These are phyloP conservation scores for Linnaemya tessellans DNA, from an alignment of 2,888 invertebrate genomes.

Conservation along the genomic window DNA sequence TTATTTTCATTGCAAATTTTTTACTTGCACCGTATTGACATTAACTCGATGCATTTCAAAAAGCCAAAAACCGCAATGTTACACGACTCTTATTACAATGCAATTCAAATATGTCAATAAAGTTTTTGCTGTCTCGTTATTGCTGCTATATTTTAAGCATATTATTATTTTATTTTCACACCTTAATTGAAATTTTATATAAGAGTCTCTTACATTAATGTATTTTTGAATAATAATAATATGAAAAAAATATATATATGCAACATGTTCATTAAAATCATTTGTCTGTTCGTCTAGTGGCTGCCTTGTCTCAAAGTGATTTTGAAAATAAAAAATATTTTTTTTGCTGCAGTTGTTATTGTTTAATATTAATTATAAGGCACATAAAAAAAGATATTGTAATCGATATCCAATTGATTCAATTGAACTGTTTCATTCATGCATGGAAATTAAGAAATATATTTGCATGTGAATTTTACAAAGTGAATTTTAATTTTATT, in stretches of 20 bases:
- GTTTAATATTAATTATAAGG: constrained; percentile 39
- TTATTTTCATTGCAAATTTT: constrained; percentile 8
- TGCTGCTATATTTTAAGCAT: constrained; percentile 16
- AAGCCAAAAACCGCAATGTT: constrained; percentile 63
- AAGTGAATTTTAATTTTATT: constrained; percentile 51
- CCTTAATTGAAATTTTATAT: constrained; percentile 71
- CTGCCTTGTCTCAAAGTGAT: constrained; percentile 49
- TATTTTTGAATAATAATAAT: constrained; percentile 3
- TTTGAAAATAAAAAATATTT: too few species aligned
- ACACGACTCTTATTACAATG: constrained; percentile 65
- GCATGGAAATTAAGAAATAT: constrained; percentile 70
- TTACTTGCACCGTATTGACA: constrained; percentile 13
- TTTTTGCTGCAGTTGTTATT: constrained; percentile 15
- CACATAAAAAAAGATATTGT: constrained; percentile 30
- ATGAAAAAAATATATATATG: constrained; percentile 12
- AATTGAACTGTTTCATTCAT: constrained; percentile 61
- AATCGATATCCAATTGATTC: constrained; percentile 60
- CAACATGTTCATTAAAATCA: constrained; percentile 60
- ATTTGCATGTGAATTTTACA: constrained; percentile 68
- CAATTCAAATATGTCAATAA: constrained; percentile 63
- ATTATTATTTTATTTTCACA: constrained; percentile 71
- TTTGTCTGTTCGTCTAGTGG: constrained; percentile 19
- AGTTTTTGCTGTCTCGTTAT: constrained; percentile 7
- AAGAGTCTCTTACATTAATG: constrained; percentile 45
- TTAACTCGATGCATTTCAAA: constrained; percentile 37